phyloP scores from a whole-genome alignment of 2,888 invertebrate species.

The Lithophane leautieri region DNA sequence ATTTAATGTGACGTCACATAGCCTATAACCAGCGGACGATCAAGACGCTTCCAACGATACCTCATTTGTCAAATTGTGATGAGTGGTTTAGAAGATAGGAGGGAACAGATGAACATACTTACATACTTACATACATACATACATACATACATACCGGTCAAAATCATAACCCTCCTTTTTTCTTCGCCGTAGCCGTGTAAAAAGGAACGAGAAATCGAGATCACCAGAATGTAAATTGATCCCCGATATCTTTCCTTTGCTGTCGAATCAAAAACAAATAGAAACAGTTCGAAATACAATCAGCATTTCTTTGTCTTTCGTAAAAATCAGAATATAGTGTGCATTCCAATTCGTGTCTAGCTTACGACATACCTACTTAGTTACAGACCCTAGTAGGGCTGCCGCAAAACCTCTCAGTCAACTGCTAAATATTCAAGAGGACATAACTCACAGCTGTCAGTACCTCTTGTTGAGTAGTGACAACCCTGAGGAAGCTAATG shows the following conservation, averaged over 20 bases:
- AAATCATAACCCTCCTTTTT: too few relatives aligned
- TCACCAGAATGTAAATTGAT: slow-evolving; percentile 1
- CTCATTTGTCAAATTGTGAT: too few relatives aligned
- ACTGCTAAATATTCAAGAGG: slow-evolving; percentile 80
- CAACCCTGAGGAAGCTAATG: slow-evolving; percentile 73
- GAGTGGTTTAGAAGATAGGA: too few relatives aligned
- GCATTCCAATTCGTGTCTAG: slow-evolving; percentile 49
- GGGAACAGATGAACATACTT: too few relatives aligned
- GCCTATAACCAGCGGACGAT: too few relatives aligned
- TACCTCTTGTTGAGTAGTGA: slow-evolving; percentile 60
- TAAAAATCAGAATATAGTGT: slow-evolving; percentile 40
- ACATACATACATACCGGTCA: too few relatives aligned
- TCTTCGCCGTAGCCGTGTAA: too few relatives aligned
- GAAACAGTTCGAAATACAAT: slow-evolving; percentile 43
- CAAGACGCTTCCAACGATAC: too few relatives aligned
- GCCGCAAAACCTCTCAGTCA: slow-evolving; percentile 49
- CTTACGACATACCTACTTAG: slow-evolving; percentile 50
- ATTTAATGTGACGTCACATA: too few relatives aligned
- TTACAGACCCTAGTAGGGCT: slow-evolving; percentile 53
- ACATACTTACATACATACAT: too few relatives aligned
- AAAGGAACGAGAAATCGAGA: not conserved
- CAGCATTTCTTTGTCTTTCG: slow-evolving; percentile 40
- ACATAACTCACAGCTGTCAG: slow-evolving; percentile 72
- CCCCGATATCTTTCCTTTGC: not conserved
- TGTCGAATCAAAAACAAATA: slow-evolving; percentile 25